Evolutionary conservation across 2,888 invertebrate species (phyloP), one percentile per base, ranked within the genome.

Genomic region (Luperina testacea): DNA sequence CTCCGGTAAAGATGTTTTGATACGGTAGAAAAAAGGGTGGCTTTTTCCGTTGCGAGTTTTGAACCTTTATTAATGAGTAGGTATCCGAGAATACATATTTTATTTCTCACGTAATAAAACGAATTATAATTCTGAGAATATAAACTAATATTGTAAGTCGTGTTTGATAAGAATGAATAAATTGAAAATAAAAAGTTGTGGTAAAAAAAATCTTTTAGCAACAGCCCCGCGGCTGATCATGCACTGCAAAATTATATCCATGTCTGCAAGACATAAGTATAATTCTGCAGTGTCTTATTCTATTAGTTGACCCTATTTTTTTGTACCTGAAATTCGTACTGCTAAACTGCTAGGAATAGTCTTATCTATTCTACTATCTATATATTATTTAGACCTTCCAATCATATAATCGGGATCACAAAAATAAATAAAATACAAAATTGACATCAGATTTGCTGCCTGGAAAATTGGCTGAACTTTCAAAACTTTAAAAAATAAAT

Each of bases 1-100:
- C 7, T 70, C 0, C 32, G 15, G 32, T 64, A 27, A 75, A 51
- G 6, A 82, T 69, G 63, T 69, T 81, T 81, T 48, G 51, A 80
- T 80, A 71, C 8, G 38, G 13, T 32, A 13, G 9, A 13, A 51
- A 63, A 57, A 2, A 38, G 9, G n/a, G 51, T 24, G 17, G 15
- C 0, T n/a, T 61, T 80, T 20, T 20, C 13, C 3, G 27, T 63
- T 20, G 9, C 9, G 9, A 63, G 17, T 32, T 15, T 17, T 63
- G 2, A 63, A 17, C 17, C 63, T 63, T 17, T 32, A 17, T 63
- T 32, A 61, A 15, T 59, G 17, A 32, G 3, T 32, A 32, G 32
- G 32, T 17, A 32, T 17, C 61, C 27, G 8, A 32, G 15, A 63
- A 32, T 63, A 63, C 17, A 17, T 32, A 63, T 1, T 63, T 61